Evolutionary conservation across 2,888 invertebrate genomes (phyloP).

Genomic region (Hypselothyrea guttata): DNA sequence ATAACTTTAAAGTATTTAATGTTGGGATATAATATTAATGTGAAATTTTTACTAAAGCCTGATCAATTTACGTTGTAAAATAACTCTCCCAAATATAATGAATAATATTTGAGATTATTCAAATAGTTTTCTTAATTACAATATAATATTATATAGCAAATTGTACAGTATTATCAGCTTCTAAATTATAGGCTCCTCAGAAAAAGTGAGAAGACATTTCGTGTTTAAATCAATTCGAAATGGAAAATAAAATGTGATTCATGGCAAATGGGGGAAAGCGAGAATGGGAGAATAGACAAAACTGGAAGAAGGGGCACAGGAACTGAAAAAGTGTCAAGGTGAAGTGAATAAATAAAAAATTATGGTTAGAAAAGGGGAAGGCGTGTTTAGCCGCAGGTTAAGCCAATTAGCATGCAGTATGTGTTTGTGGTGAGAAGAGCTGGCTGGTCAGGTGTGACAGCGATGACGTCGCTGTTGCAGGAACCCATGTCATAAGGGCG

Average conservation of each 20-base stretch:
- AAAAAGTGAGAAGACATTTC: constrained; percentile 6
- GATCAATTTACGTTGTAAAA: too few species aligned
- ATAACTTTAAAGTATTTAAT: too few species aligned
- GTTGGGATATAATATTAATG: too few species aligned
- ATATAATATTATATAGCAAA: neutral
- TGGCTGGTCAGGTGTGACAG: constrained; percentile 64
- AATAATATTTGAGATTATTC: too few species aligned
- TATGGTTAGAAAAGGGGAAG: constrained; percentile 6
- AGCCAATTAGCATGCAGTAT: constrained; percentile 70
- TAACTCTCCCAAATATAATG: too few species aligned
- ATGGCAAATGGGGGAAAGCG: constrained; percentile 2
- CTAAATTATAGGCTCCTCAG: constrained; percentile 8
- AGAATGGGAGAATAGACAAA: neutral
- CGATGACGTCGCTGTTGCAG: constrained; percentile 69
- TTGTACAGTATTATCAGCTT: neutral
- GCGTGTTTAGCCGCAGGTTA: constrained; percentile 54
- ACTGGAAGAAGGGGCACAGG: neutral
- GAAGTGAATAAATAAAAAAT: constrained; percentile 52
- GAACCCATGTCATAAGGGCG: constrained; percentile 56
- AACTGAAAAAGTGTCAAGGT: constrained; percentile 68
- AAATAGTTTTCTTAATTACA: too few species aligned
- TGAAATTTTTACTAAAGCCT: too few species aligned
- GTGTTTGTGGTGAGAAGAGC: constrained; percentile 23
- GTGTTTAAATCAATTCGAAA: constrained; percentile 39
- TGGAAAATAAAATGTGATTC: constrained; percentile 46